phyloP scores from a whole-genome alignment of 2,113 vertebrate species.

The Manacus vitellinus region DNA sequence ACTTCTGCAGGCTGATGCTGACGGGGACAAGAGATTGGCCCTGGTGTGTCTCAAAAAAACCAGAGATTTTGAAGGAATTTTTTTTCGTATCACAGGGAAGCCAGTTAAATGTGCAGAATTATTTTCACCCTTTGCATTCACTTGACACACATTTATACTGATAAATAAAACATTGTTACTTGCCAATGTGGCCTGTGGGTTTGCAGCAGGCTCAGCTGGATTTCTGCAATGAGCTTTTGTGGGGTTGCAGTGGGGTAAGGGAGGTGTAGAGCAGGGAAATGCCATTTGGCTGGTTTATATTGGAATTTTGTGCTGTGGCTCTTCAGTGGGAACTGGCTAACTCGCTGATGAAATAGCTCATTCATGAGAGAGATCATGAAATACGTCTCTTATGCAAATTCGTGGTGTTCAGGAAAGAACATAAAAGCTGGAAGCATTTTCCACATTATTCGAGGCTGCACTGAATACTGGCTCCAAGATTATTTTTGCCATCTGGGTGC shows the following conservation, averaged over 20 bases:
- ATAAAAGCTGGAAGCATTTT: conserved; percentile 57
- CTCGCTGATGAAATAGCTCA: neutral
- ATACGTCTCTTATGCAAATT: conserved; percentile 44
- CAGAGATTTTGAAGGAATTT: neutral
- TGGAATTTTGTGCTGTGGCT: neutral
- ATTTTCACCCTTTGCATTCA: neutral
- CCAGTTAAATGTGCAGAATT: neutral
- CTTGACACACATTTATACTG: neutral
- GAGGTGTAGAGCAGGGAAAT: neutral
- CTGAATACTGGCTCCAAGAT: conserved; percentile 40
- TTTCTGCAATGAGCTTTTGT: neutral
- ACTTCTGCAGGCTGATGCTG: neutral
- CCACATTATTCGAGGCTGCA: conserved; percentile 6
- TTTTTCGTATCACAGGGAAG: neutral
- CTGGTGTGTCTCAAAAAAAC: neutral
- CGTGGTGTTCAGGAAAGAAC: conserved; percentile 5
- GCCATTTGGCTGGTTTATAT: neutral
- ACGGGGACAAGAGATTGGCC: neutral
- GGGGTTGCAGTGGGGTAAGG: neutral
- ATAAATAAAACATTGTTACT: neutral
- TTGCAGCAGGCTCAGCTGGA: neutral
- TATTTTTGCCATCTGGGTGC: conserved; percentile 54
- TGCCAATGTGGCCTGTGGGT: accelerated
- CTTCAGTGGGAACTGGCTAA: neutral
- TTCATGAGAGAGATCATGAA: conserved; percentile 17